phyloP scores from a whole-genome alignment of 2,113 vertebrate genomes.

The Pagrus major region DNA sequence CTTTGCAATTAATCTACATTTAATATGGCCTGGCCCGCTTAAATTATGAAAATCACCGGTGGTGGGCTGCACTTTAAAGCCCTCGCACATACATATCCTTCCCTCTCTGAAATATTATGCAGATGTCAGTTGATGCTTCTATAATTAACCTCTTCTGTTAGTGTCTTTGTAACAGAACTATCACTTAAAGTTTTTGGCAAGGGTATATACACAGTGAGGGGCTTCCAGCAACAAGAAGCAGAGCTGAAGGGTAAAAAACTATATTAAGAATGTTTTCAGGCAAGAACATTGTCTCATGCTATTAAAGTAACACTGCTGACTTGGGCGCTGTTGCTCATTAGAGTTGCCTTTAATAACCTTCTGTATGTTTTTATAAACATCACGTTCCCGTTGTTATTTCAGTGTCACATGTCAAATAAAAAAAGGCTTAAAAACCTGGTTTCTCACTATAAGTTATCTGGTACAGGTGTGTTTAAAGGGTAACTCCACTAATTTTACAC shows the following conservation, averaged over 20 bases:
- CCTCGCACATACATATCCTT: constrained; percentile 17
- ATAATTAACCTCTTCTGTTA: constrained; percentile 43
- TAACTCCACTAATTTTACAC: too few relatives aligned
- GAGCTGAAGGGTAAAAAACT: constrained; percentile 31
- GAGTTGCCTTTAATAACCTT: constrained; percentile 35
- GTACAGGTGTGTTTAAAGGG: background rate
- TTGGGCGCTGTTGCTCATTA: constrained; percentile 33
- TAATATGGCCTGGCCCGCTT: constrained; percentile 47
- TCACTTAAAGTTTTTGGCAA: constrained; percentile 30
- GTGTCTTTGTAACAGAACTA: constrained; percentile 33
- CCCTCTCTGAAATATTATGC: constrained; percentile 34
- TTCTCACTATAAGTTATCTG: background rate
- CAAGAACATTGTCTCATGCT: constrained; percentile 24
- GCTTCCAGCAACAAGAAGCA: constrained; percentile 9
- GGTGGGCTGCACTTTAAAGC: constrained; percentile 36
- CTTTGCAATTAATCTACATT: constrained; percentile 69
- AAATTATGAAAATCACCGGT: constrained; percentile 60
- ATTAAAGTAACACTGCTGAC: constrained; percentile 38
- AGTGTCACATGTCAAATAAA: constrained; percentile 13
- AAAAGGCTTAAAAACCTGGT: background rate
- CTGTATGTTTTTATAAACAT: constrained; percentile 13
- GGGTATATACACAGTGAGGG: background rate
- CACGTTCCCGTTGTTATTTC: background rate
- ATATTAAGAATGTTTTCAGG: constrained; percentile 49
- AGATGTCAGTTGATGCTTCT: constrained; percentile 32